Percentiles rank a stretch among this genome's conserved stretches.
phyloP scores from a whole-genome alignment of 1,140 invertebrate genomes.

The Ceratitis capitata region DNA sequence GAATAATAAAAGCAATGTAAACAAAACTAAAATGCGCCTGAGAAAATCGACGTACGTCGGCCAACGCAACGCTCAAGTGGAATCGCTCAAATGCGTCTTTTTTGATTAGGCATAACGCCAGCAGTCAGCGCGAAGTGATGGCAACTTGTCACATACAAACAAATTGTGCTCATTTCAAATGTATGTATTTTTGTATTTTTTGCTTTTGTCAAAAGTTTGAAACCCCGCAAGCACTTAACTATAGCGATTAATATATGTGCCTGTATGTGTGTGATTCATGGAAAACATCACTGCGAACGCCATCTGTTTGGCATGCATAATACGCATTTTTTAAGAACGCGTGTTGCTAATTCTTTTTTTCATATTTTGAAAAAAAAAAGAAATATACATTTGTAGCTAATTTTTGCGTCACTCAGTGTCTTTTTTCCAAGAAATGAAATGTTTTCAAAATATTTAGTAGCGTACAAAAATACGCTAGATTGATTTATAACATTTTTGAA shows the following conservation, averaged over 20 bases:
- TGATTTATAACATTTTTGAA: conserved; percentile 8
- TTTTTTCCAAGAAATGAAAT: neutral
- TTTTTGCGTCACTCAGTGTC: neutral
- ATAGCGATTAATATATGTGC: neutral
- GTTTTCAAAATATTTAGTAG: neutral
- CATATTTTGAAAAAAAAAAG: neutral
- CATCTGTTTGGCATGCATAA: conserved; percentile 1
- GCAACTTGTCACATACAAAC: neutral
- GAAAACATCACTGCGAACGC: neutral
- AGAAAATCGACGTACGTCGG: neutral
- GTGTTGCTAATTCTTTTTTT: neutral
- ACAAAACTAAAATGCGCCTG: neutral
- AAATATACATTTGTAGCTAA: neutral
- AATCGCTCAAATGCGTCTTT: neutral
- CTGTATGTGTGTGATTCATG: neutral
- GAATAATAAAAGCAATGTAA: neutral
- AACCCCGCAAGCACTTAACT: neutral
- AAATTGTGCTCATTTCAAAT: too few species aligned
- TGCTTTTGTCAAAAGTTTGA: neutral
- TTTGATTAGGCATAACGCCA: neutral
- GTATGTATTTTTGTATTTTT: neutral
- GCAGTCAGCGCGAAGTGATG: conserved; percentile 9
- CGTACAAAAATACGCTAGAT: neutral
- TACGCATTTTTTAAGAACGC: neutral
- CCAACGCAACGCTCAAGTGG: conserved; percentile 7